Evolutionary conservation across 2,888 invertebrate genomes (phyloP), one percentile per base, ranked within the genome.

Genomic region (Apocheima hispidaria): DNA sequence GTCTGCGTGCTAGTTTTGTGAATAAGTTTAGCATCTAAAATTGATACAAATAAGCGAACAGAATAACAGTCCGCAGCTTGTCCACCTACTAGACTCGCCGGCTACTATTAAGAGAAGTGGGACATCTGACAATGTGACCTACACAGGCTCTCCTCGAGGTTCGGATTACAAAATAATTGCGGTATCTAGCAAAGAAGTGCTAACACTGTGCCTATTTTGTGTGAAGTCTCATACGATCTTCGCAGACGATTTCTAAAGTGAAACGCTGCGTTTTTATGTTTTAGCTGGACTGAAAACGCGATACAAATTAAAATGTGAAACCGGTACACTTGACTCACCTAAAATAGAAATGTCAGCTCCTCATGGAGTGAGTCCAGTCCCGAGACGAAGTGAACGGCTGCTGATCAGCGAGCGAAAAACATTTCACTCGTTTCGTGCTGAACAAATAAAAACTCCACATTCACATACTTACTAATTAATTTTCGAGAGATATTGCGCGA

Each of bases 401-500:
- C 72, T 71, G 77, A 82, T 90, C 81, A 90, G 73, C 75, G 72
- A 79, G 77, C 78, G 77, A 82, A 85, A 90, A 82, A 86, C 92
- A 92, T 91, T 90, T 92, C 92, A 92, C 91, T 87, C 74, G 81
- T 83, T 84, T 85, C 82, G 83, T 84, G 79, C 75, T 81, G 75
- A 81, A 82, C 83, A 82, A 56, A 56, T 52, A 51, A 83, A 83
- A 86, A 79, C 80, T 80, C 84, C 82, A 84, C 83, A 89, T 88
- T 89, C 92, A 90, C 92, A 91, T 92, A 87, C 86, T 89, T 91
- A 87, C 85, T 90, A 88, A 86, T 86, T 80, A 78, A 74, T 80
- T 84, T 84, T 79, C 80, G 80, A 86, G 84, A 86, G 87, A 88
- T 88, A 91, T 81, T 83, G 79, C 82, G 81, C 86, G 83, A 75